Evolutionary conservation across 2,113 vertebrate species (phyloP), one percentile per base, ranked within the genome.

Genomic region (Ameiurus melas): DNA sequence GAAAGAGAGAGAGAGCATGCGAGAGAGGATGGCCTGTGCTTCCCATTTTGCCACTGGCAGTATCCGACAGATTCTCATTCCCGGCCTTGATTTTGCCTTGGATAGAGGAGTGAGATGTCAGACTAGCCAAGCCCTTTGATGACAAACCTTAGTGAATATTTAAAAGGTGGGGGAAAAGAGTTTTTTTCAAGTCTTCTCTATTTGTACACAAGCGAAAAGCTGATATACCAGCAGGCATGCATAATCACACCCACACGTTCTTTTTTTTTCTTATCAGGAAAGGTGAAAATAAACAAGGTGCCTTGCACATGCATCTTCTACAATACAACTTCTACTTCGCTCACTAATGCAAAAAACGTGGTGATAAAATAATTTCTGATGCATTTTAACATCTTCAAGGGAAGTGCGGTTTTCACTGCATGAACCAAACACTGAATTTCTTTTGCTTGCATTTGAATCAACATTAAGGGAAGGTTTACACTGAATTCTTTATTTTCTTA

Each of bases 91-190:
- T 43, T 25, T 57, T 43, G 71, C 58, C 85, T 80, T 68, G 33
- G 83, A 80, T 85, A 87, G 85, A 90, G 71, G 81, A 84, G 87
- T 64, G 55, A 85, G 82, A 88, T 90, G 87, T 89, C 90, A 90
- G 66, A 85, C 84, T 79, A 86, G 83, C 51, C 53, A 27, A 88
- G 73, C 47, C 73, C 33, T 85, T 68, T 43, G 43, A 89, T 82
- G 75, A 82, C 79, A 87, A 68, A 88, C 77, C 68, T 85, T 53
- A 33, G 64, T 78, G 78, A 90, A 80, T 80, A 87, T 87, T 89
- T 87, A 85, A 84, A 83, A 25, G 27, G 20, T 16, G 57, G 36
- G 81, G 68, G 70, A 71, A 25, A 64, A 51, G 47, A 14, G 16
- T 19, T 60, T 78, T 84, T 86, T 80, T 55, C 62, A 25, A 83